Evolutionary conservation across 2,888 invertebrate genomes (phyloP), one percentile per base, ranked within the genome.

Genomic region (Ptychoptera contaminata): DNA sequence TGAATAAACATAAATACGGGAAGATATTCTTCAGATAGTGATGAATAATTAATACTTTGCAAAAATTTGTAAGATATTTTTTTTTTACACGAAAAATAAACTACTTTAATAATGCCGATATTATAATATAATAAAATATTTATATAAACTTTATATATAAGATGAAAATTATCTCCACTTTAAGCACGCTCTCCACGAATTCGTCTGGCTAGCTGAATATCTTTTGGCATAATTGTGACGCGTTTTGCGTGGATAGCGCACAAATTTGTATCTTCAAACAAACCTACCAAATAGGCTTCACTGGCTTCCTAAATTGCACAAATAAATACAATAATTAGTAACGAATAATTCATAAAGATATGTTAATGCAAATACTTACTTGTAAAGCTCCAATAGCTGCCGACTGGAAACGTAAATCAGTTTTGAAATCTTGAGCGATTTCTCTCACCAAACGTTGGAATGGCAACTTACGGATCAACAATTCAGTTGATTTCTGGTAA

Each of bases 201-300:
- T 74, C 93, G 82, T 65, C 92, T 81, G 49, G 93, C 93, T 67
- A 94, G 74, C 69, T 93, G 92, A 61, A 94, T 93, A 66, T 94
- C 93, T 71, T 93, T 94, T 57, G 93, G 93, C 92, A 93, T 94
- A 69, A 94, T 94, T 53, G 93, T 94, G 46, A 94, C 93, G 59
- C 93, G 82, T 70, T 93, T 93, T 57, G 93, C 93, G 62, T 94
- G 94, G 65, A 94, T 93, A 54, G 93, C 93, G 72, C 92, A 93
- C 76, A 94, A 76, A 70, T 94, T 94, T 54, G 94, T 94, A 72
- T 94, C 94, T 75, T 94, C 94, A 68, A 96, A 94, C 48, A 96
- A 73, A 52, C 94, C 93, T 47, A 93, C 92, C 53, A 93, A 70
- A 66, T 90, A 90, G 9, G 90, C 88, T 67, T 90, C 88, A 56